phyloP scores from a whole-genome alignment of 2,888 invertebrate species.

The Rhamnusium bicolor region DNA sequence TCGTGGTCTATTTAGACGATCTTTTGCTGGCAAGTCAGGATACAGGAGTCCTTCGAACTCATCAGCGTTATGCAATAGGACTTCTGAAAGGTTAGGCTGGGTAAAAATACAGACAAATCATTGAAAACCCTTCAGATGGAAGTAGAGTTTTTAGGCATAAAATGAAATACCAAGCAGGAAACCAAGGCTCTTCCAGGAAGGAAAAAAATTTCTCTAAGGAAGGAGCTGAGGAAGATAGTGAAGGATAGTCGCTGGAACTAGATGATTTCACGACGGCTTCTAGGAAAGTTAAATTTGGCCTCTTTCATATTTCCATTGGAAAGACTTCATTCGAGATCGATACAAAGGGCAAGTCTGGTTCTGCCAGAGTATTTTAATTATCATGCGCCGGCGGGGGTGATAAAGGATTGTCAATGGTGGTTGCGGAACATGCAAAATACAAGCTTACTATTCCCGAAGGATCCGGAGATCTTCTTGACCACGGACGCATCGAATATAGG shows the following conservation, averaged over 20 bases:
- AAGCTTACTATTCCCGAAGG: slow-evolving; percentile 18
- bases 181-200: slow-evolving; percentile 19
- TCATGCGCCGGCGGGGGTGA: background rate
- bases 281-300: slow-evolving; percentile 42
- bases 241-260: slow-evolving; percentile 9
- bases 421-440: background rate
- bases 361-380: slow-evolving; percentile 18
- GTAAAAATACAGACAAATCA: background rate
- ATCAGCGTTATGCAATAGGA: background rate
- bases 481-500: slow-evolving; percentile 35
- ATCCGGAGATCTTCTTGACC: slow-evolving; percentile 28
- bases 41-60: background rate
- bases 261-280: background rate
- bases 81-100: background rate
- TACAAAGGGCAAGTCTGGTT: slow-evolving; percentile 3
- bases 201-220: slow-evolving; percentile 12
- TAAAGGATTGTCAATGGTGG: slow-evolving; percentile 27
- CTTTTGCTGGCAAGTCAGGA: slow-evolving; percentile 39
- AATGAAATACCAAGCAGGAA: background rate
- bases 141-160: slow-evolving; percentile 20
- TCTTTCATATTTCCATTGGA: slow-evolving; percentile 37
- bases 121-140: background rate
- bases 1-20: slow-evolving; percentile 45
- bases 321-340: slow-evolving; percentile 30
- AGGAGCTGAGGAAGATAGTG: slow-evolving; percentile 11